A percentile compares a stretch with the other conserved stretches of the same genome.
These are phyloP conservation scores for Cordilura impudica DNA, from an alignment of 2,888 invertebrate genomes.

Conservation along the genomic window DNA sequence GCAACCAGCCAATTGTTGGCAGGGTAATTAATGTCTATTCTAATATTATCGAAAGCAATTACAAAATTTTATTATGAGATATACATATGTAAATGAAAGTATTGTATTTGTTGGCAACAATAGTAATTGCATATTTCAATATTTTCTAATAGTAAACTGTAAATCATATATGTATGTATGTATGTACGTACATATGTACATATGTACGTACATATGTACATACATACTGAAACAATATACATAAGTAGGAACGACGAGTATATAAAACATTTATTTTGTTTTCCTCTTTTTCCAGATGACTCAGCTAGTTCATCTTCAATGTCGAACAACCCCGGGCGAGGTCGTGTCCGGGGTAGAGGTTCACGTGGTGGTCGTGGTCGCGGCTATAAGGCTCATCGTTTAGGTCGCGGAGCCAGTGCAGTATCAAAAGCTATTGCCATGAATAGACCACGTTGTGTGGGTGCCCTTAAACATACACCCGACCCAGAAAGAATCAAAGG, in stretches of 20 bases:
- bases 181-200: too few species aligned
- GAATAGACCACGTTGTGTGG: conserved; percentile 74
- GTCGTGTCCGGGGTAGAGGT: conserved; percentile 70
- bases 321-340: conserved; percentile 67
- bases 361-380: conserved; percentile 69
- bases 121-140: too few species aligned
- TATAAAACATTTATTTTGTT: not conserved
- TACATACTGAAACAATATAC: too few species aligned
- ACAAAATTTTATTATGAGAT: too few species aligned
- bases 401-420: conserved; percentile 75
- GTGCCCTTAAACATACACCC: conserved; percentile 75
- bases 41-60: too few species aligned
- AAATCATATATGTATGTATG: too few species aligned
- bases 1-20: too few species aligned
- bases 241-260: not conserved
- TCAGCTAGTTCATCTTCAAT: conserved; percentile 61
- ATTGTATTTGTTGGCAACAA: too few species aligned
- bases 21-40: too few species aligned
- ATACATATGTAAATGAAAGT: too few species aligned
- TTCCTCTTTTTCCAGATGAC: conserved; percentile 60
- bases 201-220: too few species aligned
- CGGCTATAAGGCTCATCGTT: conserved; percentile 70
- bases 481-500: conserved; percentile 75
- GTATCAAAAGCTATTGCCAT: conserved; percentile 72
- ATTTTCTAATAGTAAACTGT: too few species aligned